A percentile compares a stretch with the other conserved stretches of the same genome.
Conservation (phyloP, 2,888 invertebrate species). For the Drosophila kuntzei region DNA sequence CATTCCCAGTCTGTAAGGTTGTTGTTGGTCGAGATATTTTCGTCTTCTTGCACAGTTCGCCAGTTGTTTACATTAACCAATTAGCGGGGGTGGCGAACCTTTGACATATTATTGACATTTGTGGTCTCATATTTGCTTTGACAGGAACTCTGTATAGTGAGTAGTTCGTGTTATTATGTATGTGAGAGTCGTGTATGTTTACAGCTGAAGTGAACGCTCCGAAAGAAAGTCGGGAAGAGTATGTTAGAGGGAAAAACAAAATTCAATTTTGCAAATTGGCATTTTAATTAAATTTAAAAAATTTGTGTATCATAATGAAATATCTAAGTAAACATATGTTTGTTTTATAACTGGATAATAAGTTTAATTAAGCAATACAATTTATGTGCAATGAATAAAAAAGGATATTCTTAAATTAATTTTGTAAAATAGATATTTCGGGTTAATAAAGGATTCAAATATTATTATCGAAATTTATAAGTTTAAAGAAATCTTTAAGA, state of each 20-base stretch:
- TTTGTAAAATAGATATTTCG: too few relatives aligned
- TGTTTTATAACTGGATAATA: too few relatives aligned
- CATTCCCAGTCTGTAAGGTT: conserved; percentile 49
- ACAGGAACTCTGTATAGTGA: conserved; percentile 40
- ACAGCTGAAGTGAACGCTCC: conserved; percentile 18
- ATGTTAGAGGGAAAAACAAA: neutral
- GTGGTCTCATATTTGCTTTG: conserved; percentile 73
- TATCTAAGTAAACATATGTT: too few relatives aligned
- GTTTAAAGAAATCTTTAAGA: too few relatives aligned
- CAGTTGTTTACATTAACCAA: conserved; percentile 80
- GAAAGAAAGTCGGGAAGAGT: neutral
- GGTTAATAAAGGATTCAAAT: too few relatives aligned
- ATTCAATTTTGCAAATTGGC: neutral
- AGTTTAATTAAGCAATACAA: too few relatives aligned
- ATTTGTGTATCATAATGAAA: too few relatives aligned
- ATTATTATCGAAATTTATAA: too few relatives aligned
- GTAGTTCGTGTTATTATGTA: conserved; percentile 6
- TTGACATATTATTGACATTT: conserved; percentile 76
- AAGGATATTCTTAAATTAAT: too few relatives aligned
- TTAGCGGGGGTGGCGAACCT: conserved; percentile 76
- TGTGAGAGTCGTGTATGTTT: conserved; percentile 22
- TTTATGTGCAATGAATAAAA: too few relatives aligned
- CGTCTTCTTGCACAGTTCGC: conserved; percentile 40
- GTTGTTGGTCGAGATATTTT: conserved; percentile 40
- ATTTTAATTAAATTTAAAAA: too few relatives aligned